These are phyloP conservation scores for Callithrix jacchus DNA, from an alignment of 2,113 vertebrate genomes.

Conservation along the genomic window DNA sequence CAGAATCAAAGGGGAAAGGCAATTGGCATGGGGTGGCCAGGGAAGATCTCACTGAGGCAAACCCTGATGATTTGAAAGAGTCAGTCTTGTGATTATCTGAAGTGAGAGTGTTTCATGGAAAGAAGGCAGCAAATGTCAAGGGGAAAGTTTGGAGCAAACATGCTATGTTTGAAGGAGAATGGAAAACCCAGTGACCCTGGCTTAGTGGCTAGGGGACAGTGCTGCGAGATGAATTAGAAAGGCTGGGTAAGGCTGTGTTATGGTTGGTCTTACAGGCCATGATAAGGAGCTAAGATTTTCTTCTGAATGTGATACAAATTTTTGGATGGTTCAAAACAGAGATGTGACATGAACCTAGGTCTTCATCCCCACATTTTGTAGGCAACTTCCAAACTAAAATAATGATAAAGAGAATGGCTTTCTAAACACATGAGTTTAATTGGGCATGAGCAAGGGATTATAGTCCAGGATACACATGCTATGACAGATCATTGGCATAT, in stretches of 20 bases:
- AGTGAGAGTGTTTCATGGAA: neutral
- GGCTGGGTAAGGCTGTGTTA: no score
- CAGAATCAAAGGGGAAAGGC: neutral
- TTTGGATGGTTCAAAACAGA: neutral
- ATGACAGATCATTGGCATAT: neutral
- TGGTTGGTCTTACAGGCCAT: neutral
- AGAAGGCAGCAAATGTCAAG: neutral
- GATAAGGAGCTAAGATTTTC: neutral
- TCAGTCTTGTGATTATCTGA: neutral
- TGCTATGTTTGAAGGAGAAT: neutral
- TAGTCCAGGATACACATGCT: neutral
- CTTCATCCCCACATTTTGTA: neutral
- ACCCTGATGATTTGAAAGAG: neutral
- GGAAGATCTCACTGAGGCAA: neutral
- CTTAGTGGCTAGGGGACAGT: neutral
- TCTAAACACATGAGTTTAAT: neutral
- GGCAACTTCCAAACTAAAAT: neutral
- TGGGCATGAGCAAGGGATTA: neutral
- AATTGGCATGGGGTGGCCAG: neutral
- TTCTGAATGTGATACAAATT: neutral
- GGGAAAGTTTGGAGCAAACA: neutral
- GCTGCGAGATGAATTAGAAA: neutral
- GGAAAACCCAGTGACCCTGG: neutral
- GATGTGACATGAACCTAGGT: neutral
- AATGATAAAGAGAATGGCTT: neutral